phyloP scores from a whole-genome alignment of 2,113 vertebrate genomes.

The Paratilapia polleni region DNA sequence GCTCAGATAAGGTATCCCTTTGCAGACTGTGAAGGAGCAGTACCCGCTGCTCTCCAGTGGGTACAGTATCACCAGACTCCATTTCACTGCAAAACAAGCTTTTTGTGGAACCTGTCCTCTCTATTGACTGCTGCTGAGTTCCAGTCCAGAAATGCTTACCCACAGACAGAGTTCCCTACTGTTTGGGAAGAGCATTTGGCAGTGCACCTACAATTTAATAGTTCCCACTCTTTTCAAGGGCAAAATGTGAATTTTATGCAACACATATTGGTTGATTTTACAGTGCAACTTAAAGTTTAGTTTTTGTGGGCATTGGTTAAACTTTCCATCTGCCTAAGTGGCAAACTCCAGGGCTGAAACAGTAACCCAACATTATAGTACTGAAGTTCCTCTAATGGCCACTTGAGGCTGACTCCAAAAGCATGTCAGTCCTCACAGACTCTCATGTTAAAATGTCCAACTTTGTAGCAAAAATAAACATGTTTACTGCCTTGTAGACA shows the following conservation, averaged over 20 bases:
- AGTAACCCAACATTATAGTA: neutral
- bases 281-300: rapidly evolving
- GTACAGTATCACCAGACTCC: conserved; percentile 51
- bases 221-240: neutral
- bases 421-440: neutral
- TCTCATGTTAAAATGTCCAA: neutral
- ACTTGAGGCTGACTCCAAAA: neutral
- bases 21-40: neutral
- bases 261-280: neutral
- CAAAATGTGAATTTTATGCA: neutral
- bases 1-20: conserved; percentile 67
- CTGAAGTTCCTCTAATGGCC: neutral
- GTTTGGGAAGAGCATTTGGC: neutral
- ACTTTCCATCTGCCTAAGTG: neutral
- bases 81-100: conserved; percentile 21
- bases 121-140: conserved; percentile 16
- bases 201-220: neutral
- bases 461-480: neutral
- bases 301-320: neutral
- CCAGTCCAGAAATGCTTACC: neutral
- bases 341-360: too few relatives aligned
- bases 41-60: conserved; percentile 45
- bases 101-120: conserved; percentile 18
- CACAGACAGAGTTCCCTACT: neutral
- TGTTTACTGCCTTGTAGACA: neutral